Conservation (phyloP, 92 coral and sea anemone genomes). For the Pocillopora meandrina region DNA sequence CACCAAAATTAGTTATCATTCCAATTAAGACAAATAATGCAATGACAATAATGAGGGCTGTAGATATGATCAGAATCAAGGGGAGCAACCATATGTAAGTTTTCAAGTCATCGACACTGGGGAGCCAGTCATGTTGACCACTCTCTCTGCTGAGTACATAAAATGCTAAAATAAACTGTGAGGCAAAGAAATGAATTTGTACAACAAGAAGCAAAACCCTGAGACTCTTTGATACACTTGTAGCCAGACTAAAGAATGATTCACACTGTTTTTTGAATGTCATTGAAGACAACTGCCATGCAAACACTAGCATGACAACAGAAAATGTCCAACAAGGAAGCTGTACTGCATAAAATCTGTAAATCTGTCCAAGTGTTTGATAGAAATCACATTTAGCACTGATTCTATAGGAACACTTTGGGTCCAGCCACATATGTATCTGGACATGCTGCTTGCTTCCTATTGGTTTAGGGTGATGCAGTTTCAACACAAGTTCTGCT, state of each 20-base stretch:
- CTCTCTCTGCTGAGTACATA: slow-evolving; percentile 60
- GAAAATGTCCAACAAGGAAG: slow-evolving; percentile 81
- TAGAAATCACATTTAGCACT: slow-evolving; percentile 65
- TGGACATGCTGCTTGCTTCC: slow-evolving; percentile 63
- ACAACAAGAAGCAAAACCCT: slow-evolving; percentile 76
- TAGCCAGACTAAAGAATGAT: slow-evolving; percentile 76
- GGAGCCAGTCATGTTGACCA: slow-evolving; percentile 89
- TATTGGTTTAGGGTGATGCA: slow-evolving; percentile 84
- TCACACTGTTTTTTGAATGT: slow-evolving; percentile 59
- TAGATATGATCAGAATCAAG: slow-evolving; percentile 59
- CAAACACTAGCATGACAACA: slow-evolving; percentile 73
- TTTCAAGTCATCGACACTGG: slow-evolving; percentile 70
- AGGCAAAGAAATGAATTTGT: slow-evolving; percentile 81
- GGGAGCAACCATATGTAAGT: slow-evolving; percentile 89
- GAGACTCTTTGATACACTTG: slow-evolving; percentile 60
- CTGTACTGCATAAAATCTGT: slow-evolving; percentile 80
- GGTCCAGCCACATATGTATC: slow-evolving; percentile 85
- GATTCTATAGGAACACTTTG: slow-evolving; percentile 79
- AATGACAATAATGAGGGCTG: slow-evolving; percentile 65
- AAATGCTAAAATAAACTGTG: slow-evolving; percentile 77
- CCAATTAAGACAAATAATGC: slow-evolving; percentile 82
- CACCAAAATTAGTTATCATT: slow-evolving; percentile 54
- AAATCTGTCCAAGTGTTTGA: slow-evolving; percentile 86
- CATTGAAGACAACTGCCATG: slow-evolving; percentile 84
- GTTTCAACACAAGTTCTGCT: slow-evolving; percentile 64